These are phyloP conservation scores for Brachionichthys hirsutus DNA, from an alignment of 2,113 vertebrate genomes.

Conservation along the genomic window DNA sequence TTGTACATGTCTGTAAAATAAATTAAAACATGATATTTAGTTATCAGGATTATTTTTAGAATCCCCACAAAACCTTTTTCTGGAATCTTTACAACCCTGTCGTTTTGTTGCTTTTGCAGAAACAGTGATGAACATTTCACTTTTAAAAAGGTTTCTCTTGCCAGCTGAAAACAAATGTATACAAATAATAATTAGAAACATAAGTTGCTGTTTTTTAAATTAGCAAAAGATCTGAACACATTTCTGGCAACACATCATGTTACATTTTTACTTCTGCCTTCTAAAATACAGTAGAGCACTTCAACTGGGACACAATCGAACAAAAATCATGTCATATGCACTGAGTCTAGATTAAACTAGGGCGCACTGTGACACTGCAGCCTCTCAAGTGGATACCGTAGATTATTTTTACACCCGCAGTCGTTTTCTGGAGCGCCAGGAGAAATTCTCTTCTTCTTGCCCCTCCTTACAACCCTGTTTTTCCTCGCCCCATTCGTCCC, in stretches of 20 bases:
- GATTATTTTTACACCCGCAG: constrained; percentile 79
- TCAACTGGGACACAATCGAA: constrained; percentile 69
- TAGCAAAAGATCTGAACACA: too few relatives aligned
- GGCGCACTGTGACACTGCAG: constrained; percentile 78
- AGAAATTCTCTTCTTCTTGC: constrained; percentile 63
- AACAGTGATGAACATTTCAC: too few relatives aligned
- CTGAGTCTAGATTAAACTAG: constrained; percentile 74
- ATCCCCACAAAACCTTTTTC: too few relatives aligned
- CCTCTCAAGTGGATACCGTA: constrained; percentile 77
- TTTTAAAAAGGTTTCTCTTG: too few relatives aligned
- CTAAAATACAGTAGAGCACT: constrained; percentile 47
- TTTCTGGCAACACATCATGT: too few relatives aligned
- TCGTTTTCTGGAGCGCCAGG: constrained; percentile 73
- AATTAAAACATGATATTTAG: too few relatives aligned
- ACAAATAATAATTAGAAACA: too few relatives aligned
- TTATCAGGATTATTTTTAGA: too few relatives aligned
- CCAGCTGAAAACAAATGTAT: too few relatives aligned
- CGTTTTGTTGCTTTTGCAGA: too few relatives aligned
- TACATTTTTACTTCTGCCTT: constrained; percentile 24
- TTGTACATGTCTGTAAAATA: background rate
- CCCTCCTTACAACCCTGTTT: constrained; percentile 1
- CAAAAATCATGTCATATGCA: constrained; percentile 63
- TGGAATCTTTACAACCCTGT: too few relatives aligned
- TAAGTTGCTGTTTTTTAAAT: too few relatives aligned
- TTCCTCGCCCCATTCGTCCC: background rate